phyloP scores from a whole-genome alignment of 2,888 invertebrate species.

The Eustalomyia histrio region DNA sequence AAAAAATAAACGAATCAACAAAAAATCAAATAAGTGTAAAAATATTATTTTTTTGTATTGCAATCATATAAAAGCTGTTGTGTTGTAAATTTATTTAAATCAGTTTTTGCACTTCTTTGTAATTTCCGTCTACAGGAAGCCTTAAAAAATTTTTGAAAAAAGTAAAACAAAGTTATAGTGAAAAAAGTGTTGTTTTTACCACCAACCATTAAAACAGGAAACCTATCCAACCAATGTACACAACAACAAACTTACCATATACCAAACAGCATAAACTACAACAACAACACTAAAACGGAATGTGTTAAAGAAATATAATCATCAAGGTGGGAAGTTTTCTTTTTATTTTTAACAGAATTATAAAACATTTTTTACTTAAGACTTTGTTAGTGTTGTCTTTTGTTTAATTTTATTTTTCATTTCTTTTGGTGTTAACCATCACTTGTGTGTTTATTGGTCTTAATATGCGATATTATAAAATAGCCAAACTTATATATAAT shows the following conservation, averaged over 20 bases:
- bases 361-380: neutral
- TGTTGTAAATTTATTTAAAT: conserved; percentile 8
- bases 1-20: neutral
- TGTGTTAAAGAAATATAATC: conserved; percentile 23
- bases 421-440: neutral
- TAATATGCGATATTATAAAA: neutral
- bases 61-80: neutral
- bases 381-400: neutral
- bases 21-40: neutral
- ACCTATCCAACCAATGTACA: conserved; percentile 4
- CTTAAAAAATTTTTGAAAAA: conserved; percentile 8
- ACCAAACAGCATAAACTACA: neutral
- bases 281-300: conserved; percentile 9
- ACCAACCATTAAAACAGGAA: conserved; percentile 27
- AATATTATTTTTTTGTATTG: neutral
- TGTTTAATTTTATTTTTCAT: neutral
- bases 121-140: conserved; percentile 41
- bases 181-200: neutral
- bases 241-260: neutral
- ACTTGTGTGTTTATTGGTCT: conserved; percentile 12
- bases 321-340: conserved; percentile 42
- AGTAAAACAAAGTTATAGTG: neutral
- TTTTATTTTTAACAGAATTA: conserved; percentile 10
- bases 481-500: too few relatives aligned
- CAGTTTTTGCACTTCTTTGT: neutral